Percentiles rank a stretch among this genome's conserved stretches.
Evolutionary conservation across 2,888 invertebrate species (phyloP).

Genomic region (Steinernema scapterisci): DNA sequence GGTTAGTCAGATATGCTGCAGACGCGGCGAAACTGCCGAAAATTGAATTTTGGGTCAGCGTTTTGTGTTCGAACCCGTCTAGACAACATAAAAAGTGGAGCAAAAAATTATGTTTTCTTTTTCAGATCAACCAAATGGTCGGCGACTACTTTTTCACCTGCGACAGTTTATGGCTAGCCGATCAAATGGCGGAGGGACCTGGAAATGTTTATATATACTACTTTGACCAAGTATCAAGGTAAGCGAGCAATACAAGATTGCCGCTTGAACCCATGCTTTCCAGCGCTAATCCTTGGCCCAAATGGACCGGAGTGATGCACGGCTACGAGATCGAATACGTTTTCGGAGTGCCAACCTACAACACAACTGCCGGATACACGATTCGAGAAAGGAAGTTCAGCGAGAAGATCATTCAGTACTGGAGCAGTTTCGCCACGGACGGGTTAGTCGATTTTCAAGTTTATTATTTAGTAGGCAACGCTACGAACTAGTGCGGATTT

Average conservation of each 20-base stretch:
- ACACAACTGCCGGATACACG: slow-evolving; percentile 61
- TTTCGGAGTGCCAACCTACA: slow-evolving; percentile 83
- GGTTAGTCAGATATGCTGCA: no score
- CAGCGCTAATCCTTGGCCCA: slow-evolving; percentile 66
- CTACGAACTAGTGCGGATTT: no score
- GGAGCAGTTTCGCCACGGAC: slow-evolving; percentile 59
- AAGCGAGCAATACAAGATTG: background rate
- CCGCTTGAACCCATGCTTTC: slow-evolving; percentile 10
- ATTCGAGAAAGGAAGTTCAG: slow-evolving; percentile 51
- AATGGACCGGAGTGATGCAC: slow-evolving; percentile 80
- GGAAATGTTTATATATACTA: slow-evolving; percentile 65
- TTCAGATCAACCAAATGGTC: slow-evolving; percentile 69
- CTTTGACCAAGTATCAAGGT: slow-evolving; percentile 60
- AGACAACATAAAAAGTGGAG: background rate
- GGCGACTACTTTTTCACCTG: slow-evolving; percentile 86
- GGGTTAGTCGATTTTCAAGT: slow-evolving; percentile 47
- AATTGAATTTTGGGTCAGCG: background rate
- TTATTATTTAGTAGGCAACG: no score
- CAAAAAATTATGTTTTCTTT: slow-evolving; percentile 1
- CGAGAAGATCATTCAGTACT: slow-evolving; percentile 63
- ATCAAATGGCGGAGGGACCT: slow-evolving; percentile 41
- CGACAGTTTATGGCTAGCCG: slow-evolving; percentile 54
- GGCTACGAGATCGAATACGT: slow-evolving; percentile 97
- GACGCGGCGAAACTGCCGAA: background rate
- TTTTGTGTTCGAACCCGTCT: background rate